These are phyloP conservation scores for Sebastes diploproa DNA, from an alignment of 2,797 vertebrate genomes.

Conservation along the genomic window DNA sequence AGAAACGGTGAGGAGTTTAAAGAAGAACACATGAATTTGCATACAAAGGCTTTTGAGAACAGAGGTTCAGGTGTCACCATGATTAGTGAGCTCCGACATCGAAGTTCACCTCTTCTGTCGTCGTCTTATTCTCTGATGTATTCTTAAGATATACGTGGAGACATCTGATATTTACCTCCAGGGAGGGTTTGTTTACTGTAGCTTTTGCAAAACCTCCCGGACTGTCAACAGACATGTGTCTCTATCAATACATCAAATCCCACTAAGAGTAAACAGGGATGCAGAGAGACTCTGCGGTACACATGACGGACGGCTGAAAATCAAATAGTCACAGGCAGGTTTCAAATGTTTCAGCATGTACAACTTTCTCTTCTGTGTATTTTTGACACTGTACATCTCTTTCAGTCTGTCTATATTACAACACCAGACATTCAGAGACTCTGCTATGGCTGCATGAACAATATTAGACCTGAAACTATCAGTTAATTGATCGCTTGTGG, in stretches of 20 bases:
- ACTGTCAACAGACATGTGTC: conserved; percentile 52
- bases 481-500: too few relatives aligned
- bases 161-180: conserved; percentile 35
- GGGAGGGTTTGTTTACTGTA: conserved; percentile 61
- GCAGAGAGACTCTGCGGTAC: neutral
- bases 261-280: conserved; percentile 21
- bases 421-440: neutral
- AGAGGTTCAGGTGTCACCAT: neutral
- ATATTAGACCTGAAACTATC: neutral
- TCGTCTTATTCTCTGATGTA: neutral
- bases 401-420: neutral
- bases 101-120: neutral
- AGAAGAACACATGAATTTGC: neutral
- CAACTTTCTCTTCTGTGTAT: neutral
- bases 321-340: neutral
- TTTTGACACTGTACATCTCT: neutral
- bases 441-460: too few relatives aligned
- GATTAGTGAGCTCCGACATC: neutral
- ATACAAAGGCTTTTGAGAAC: neutral
- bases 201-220: conserved; percentile 30
- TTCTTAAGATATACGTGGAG: conserved; percentile 6
- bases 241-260: neutral
- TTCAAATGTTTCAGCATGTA: too few relatives aligned
- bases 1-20: neutral
- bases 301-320: neutral